These are phyloP conservation scores for Trissolcus brochymenae DNA, from an alignment of 2,888 invertebrate genomes.

Conservation along the genomic window DNA sequence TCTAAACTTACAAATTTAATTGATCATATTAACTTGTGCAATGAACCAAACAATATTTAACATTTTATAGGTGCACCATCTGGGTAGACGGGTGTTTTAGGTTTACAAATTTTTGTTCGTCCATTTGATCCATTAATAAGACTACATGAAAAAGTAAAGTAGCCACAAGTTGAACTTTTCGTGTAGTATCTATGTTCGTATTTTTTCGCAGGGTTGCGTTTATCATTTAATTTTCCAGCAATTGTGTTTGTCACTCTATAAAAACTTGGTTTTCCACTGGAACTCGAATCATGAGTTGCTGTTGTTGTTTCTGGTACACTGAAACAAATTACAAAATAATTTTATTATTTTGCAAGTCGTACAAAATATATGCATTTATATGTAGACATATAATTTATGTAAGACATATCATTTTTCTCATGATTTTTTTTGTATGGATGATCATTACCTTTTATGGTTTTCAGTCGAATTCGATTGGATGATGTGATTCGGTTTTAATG, in stretches of 20 bases:
- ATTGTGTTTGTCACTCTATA: constrained; percentile 89
- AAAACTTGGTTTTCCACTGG: constrained; percentile 77
- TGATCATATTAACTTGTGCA: no score
- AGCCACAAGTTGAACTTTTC: constrained; percentile 91
- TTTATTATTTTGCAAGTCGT: no score
- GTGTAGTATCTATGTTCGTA: constrained; percentile 86
- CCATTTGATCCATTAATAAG: constrained; percentile 87
- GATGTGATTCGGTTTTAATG: constrained; percentile 63
- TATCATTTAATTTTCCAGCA: constrained; percentile 82
- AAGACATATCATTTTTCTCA: no score
- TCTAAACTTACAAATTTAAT: no score
- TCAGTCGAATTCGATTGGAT: constrained; percentile 27
- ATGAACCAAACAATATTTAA: constrained; percentile 60
- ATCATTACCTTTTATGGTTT: constrained; percentile 32
- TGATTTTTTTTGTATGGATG: not conserved
- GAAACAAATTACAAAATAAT: constrained; percentile 6
- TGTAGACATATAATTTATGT: no score
- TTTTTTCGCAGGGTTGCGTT: constrained; percentile 78
- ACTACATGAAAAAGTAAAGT: constrained; percentile 90
- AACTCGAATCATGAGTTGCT: constrained; percentile 15
- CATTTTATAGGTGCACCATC: constrained; percentile 85
- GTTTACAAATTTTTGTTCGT: constrained; percentile 88
- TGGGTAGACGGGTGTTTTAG: constrained; percentile 86
- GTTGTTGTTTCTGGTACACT: constrained; percentile 26
- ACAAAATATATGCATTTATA: no score